Evolutionary conservation across 1,140 invertebrate species (phyloP).

Genomic region (Thereuonema tuberculata): DNA sequence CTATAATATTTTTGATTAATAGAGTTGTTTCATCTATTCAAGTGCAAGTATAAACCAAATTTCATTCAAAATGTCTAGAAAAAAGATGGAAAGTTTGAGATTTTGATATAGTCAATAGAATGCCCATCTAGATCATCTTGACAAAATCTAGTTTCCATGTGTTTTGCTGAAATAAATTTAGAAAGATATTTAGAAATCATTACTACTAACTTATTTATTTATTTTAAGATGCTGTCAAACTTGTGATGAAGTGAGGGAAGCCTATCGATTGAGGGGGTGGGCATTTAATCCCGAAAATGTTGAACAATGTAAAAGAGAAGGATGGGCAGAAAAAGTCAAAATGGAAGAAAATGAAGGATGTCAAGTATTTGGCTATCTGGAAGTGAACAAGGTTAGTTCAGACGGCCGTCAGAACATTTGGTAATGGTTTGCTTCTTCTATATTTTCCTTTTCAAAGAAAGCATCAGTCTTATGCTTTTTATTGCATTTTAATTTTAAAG

Average conservation of each 20-base stretch:
- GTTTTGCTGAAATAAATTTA: too few relatives aligned
- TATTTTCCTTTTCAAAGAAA: too few relatives aligned
- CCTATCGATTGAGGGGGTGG: conserved; percentile 80
- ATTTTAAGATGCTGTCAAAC: conserved; percentile 86
- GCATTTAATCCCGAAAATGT: conserved; percentile 61
- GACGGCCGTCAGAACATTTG: neutral
- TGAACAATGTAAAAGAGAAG: conserved; percentile 79
- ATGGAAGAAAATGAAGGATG: conserved; percentile 40
- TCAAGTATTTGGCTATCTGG: conserved; percentile 80
- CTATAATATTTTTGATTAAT: too few relatives aligned
- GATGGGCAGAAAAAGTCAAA: conserved; percentile 49
- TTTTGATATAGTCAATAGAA: too few relatives aligned
- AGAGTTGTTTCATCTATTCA: too few relatives aligned
- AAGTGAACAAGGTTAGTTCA: conserved; percentile 76
- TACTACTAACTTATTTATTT: conserved; percentile 11
- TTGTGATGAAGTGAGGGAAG: conserved; percentile 87
- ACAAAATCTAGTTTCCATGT: neutral
- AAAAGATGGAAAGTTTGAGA: too few relatives aligned
- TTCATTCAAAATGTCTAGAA: too few relatives aligned
- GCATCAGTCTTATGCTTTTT: too few relatives aligned
- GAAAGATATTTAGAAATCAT: conserved; percentile 14
- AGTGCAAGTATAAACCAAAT: too few relatives aligned
- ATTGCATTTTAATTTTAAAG: too few relatives aligned
- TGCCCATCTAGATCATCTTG: too few relatives aligned
- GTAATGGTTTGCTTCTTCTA: neutral